Conservation (phyloP, 2,113 vertebrate genomes). For the Gopherus evgoodei region DNA sequence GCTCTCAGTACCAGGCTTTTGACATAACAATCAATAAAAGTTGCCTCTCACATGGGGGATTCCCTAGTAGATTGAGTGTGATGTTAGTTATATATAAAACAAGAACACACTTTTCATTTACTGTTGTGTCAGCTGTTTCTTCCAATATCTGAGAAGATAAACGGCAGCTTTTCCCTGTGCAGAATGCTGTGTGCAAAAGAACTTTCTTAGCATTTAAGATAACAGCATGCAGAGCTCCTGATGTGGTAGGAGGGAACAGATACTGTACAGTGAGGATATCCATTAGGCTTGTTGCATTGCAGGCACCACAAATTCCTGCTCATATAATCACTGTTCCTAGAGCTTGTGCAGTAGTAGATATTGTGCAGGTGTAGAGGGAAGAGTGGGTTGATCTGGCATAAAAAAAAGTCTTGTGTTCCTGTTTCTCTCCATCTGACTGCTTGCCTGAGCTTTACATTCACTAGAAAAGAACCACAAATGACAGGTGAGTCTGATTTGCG, state of each 20-base stretch:
- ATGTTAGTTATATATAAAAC: not conserved
- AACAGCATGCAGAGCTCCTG: slow-evolving; percentile 43
- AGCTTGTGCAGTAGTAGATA: not conserved
- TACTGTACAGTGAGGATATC: slow-evolving; percentile 42
- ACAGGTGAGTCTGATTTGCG: not conserved
- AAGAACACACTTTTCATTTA: slow-evolving; percentile 48
- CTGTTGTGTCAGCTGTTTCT: not conserved
- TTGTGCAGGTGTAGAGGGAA: not conserved
- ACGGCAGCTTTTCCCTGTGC: slow-evolving; percentile 4
- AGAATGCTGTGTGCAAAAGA: slow-evolving; percentile 43
- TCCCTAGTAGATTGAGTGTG: slow-evolving; percentile 25
- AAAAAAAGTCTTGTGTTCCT: not conserved
- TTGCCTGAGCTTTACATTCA: not conserved
- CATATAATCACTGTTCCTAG: not conserved
- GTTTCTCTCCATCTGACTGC: not conserved
- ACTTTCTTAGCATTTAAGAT: slow-evolving; percentile 24
- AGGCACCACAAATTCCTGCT: not conserved
- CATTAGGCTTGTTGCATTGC: not conserved
- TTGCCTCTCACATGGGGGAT: slow-evolving; percentile 50
- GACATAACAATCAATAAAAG: slow-evolving; percentile 19
- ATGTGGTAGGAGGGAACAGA: slow-evolving; percentile 53
- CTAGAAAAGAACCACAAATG: not conserved
- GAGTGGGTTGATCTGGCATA: not conserved
- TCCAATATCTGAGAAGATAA: not conserved
- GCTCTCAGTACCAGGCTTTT: not conserved